phyloP scores from a whole-genome alignment of 1,140 invertebrate species.

The Parasteatoda tepidariorum region DNA sequence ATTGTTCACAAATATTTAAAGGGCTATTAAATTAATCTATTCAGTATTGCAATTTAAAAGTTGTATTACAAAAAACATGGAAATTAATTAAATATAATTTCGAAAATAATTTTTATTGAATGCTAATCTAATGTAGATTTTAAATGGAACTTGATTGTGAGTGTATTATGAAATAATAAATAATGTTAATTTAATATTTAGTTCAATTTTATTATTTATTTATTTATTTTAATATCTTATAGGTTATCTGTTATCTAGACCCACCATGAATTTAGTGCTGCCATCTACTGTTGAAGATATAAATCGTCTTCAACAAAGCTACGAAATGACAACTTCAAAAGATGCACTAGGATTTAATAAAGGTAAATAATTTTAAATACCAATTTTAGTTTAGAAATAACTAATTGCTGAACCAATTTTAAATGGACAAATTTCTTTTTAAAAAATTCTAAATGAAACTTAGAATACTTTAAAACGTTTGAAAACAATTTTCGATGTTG shows the following conservation, averaged over 20 bases:
- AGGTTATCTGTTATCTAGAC: not conserved
- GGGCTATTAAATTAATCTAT: no score
- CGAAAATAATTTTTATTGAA: not conserved
- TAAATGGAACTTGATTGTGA: not conserved
- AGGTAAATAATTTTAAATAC: not conserved
- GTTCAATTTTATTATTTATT: not conserved
- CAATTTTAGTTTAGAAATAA: no score
- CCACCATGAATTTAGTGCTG: conserved; percentile 39
- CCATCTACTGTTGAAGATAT: conserved; percentile 58
- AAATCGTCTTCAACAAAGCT: conserved; percentile 8
- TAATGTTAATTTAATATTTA: not conserved
- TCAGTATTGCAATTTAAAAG: no score
- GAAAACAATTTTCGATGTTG: not conserved
- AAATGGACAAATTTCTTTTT: no score
- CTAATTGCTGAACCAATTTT: no score
- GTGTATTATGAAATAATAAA: not conserved
- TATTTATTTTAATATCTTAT: not conserved
- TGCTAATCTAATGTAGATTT: not conserved
- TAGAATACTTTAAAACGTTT: no score
- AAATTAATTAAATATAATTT: not conserved
- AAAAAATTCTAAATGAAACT: no score
- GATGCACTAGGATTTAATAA: conserved; percentile 1
- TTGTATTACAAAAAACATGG: no score
- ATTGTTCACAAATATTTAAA: no score
- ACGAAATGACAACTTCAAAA: not conserved